Conservation (phyloP, 37 sponge, comb jelly and placozoan genomes). For the Aplysina aerophoba region DNA sequence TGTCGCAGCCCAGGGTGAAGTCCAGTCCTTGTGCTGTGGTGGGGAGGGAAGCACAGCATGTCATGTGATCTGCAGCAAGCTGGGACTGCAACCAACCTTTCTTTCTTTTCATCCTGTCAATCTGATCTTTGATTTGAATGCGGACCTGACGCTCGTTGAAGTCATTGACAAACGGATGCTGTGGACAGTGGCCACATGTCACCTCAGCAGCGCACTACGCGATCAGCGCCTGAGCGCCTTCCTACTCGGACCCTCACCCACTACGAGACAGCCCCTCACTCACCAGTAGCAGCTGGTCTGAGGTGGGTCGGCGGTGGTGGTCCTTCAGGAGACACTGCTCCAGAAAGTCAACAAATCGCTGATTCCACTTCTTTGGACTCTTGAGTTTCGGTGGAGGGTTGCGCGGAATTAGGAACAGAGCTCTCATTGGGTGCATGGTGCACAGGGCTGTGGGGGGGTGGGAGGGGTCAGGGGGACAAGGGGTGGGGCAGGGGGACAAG, state of each 20-base stretch:
- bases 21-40: constrained; percentile 4
- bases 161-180: constrained; percentile 77
- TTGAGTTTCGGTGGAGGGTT: constrained; percentile 93
- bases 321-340: constrained; percentile 91
- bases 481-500: neutral
- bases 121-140: constrained; percentile 83
- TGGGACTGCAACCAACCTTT: constrained; percentile 24
- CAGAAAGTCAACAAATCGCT: constrained; percentile 73
- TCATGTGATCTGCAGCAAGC: neutral
- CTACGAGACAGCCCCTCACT: neutral
- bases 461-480: neutral
- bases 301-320: constrained; percentile 78
- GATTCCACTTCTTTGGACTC: constrained; percentile 87
- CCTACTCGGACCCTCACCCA: neutral
- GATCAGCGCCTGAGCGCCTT: neutral
- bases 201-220: neutral
- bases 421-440: constrained; percentile 98
- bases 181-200: neutral
- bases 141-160: constrained; percentile 72
- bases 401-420: constrained; percentile 94
- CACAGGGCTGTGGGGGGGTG: constrained; percentile 78
- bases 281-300: constrained; percentile 88
- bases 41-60: neutral
- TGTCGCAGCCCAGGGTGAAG: constrained; percentile 41
- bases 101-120: constrained; percentile 87